Evolutionary conservation across 2,888 invertebrate species (phyloP), one percentile per base, ranked within the genome.

Genomic region (Sarcophaga variegata): DNA sequence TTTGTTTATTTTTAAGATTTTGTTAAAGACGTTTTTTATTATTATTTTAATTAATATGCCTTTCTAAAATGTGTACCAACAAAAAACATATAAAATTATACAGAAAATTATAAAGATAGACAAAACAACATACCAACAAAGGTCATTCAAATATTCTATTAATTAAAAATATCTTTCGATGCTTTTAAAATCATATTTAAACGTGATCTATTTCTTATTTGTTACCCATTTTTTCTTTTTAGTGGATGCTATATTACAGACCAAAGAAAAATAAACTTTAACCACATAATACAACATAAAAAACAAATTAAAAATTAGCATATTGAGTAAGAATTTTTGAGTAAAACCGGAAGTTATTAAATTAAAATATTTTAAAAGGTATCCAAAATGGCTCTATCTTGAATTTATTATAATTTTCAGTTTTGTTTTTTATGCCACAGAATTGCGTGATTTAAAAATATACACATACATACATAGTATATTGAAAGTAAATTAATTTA

Each of bases 291-390:
- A 14, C 14, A 14, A 54, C 17, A 4, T 54, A 14, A 54, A 12
- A 54, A 4, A 54, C 4, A 54, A 54, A 54, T 54, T 54, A 54
- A 17, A 14, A 54, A 54, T 54, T 17, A 14, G 17, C 12, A 54
- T 54, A 54, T 54, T 54, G 17, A 54, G 17, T 14, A 54, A 14
- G 54, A 54, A 14, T 54, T 22, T 74, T 74, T 3, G 11, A 59
- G 6, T 45, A 71, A 74, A 81, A 81, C 80, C 86, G 86, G 86
- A 86, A 86, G 83, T 83, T 77, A 64, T 67, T 81, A 69, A 77
- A 83, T 86, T 78, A 83, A 67, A 74, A 75, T 72, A 70, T 82
- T 79, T 79, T 64, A 74, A 69, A 64, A 77, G 8, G 6, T 45
- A 70, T 49, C 59, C 47, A 75, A 78, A 70, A 17, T 85, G 77